phyloP scores from a whole-genome alignment of 2,113 vertebrate genomes.

The Oryzias curvinotus region DNA sequence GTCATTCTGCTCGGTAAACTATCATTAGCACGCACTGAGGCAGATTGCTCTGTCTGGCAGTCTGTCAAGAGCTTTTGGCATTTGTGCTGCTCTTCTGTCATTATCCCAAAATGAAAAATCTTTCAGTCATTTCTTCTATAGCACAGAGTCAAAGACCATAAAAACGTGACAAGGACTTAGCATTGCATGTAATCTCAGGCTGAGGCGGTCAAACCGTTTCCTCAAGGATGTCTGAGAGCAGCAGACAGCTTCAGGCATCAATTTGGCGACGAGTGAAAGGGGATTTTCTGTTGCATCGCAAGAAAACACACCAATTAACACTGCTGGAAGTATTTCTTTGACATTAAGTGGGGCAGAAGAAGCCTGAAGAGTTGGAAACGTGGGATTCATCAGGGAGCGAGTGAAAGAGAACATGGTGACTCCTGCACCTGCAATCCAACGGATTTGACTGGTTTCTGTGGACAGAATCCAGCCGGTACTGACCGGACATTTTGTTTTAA shows the following conservation, averaged over 20 bases:
- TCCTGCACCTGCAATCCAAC: background rate
- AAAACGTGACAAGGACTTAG: conserved; percentile 21
- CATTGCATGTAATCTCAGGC: conserved; percentile 37
- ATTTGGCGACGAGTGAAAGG: conserved; percentile 5
- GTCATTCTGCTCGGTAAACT: conserved; percentile 43
- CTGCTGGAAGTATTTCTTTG: background rate
- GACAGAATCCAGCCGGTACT: background rate
- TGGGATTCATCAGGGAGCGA: background rate
- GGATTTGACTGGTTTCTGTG: background rate
- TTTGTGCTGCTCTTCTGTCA: conserved; percentile 33
- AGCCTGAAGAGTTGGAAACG: background rate
- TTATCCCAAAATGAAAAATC: conserved; percentile 60
- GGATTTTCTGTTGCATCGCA: conserved; percentile 5
- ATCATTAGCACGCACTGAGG: conserved; percentile 28
- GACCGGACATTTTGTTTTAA: background rate
- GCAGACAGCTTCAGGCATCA: conserved; percentile 2
- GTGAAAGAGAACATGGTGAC: background rate
- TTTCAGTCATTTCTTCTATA: conserved; percentile 34
- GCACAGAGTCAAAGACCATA: conserved; percentile 38
- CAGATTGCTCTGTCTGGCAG: conserved; percentile 47
- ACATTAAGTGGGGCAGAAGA: background rate
- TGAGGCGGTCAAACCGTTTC: conserved; percentile 32
- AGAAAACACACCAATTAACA: background rate
- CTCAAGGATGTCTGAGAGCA: conserved; percentile 39
- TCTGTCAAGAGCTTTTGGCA: conserved; percentile 51